Evolutionary conservation across 2,797 vertebrate species (phyloP).

Genomic region (Holocentrus rufus): DNA sequence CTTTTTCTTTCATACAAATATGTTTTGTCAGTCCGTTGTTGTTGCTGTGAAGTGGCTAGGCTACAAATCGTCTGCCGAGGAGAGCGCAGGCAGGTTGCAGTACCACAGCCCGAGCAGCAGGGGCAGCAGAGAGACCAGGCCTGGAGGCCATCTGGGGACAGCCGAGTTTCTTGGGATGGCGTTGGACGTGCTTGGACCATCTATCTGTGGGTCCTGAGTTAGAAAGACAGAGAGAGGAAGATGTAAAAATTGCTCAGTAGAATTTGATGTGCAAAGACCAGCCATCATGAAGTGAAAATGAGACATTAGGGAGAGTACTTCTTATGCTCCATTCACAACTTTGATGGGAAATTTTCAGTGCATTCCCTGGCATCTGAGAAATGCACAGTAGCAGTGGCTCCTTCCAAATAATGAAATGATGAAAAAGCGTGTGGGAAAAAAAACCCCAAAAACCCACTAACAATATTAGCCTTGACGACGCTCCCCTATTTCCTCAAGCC

Average conservation of each 20-base stretch:
- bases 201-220: constrained; percentile 78
- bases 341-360: too few relatives aligned
- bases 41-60: constrained; percentile 51
- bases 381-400: too few relatives aligned
- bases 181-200: constrained; percentile 78
- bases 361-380: too few relatives aligned
- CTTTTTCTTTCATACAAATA: constrained; percentile 80
- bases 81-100: constrained; percentile 57
- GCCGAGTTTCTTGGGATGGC: constrained; percentile 72
- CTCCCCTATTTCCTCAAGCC: too few relatives aligned
- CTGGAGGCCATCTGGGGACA: constrained; percentile 35
- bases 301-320: too few relatives aligned
- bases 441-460: too few relatives aligned
- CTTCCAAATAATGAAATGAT: too few relatives aligned
- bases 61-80: constrained; percentile 72
- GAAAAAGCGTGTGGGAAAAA: too few relatives aligned
- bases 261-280: too few relatives aligned
- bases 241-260: neutral
- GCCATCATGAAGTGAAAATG: too few relatives aligned
- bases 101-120: constrained; percentile 74
- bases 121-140: constrained; percentile 69
- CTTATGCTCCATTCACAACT: too few relatives aligned
- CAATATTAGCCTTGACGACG: too few relatives aligned
- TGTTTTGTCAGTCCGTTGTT: constrained; percentile 72
- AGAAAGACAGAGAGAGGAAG: neutral